A percentile compares a stretch with the other conserved stretches of the same genome.
Evolutionary conservation across 35 echinoderm and acorn worm species (phyloP).

Genomic region (Diadema setosum): DNA sequence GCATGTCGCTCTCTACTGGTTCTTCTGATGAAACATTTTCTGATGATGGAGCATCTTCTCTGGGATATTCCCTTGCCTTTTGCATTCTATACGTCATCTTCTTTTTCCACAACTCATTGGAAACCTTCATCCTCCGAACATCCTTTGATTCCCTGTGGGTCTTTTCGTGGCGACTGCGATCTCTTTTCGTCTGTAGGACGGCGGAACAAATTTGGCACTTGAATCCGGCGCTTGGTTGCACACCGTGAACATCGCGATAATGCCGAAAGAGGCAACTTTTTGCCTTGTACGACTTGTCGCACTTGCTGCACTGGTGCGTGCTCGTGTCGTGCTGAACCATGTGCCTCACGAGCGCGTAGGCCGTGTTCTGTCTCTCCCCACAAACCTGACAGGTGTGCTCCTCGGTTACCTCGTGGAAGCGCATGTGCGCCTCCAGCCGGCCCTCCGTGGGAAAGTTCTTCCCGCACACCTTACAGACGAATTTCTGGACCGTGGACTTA

Average conservation of each 20-base stretch:
- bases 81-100: background rate
- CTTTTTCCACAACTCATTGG: background rate
- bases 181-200: background rate
- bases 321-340: background rate
- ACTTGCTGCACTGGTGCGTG: background rate
- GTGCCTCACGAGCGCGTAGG: background rate
- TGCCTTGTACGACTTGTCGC: background rate
- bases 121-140: background rate
- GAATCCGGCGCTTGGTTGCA: background rate
- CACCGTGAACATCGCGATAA: background rate
- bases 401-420: background rate
- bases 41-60: background rate
- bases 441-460: slow-evolving; percentile 10
- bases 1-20: background rate
- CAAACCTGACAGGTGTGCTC: background rate
- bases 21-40: background rate
- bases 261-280: background rate
- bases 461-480: background rate
- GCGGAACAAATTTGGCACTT: background rate
- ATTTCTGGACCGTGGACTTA: background rate
- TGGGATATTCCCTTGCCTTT: background rate
- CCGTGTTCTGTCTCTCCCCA: background rate
- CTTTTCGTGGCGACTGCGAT: background rate
- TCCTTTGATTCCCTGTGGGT: background rate
- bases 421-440: background rate